Evolutionary conservation across 2,797 vertebrate genomes (phyloP).

Genomic region (Naso thynnoides): DNA sequence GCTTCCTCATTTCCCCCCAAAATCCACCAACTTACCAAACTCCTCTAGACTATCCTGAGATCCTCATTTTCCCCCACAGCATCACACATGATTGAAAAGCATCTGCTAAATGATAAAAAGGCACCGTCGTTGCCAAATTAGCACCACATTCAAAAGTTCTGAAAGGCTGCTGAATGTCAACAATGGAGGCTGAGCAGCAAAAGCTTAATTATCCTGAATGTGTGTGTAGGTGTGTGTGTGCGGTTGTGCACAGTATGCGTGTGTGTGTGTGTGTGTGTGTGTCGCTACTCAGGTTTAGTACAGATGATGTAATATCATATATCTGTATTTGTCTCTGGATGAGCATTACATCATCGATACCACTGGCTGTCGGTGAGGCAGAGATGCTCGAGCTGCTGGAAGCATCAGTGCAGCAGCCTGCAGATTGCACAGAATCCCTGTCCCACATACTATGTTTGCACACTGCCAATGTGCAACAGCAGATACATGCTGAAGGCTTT

Average conservation of each 20-base stretch:
- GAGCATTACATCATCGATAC: slow-evolving; percentile 81
- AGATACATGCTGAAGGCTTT: too few relatives aligned
- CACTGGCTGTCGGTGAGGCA: slow-evolving; percentile 53
- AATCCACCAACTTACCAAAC: slow-evolving; percentile 74
- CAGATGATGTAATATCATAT: slow-evolving; percentile 81
- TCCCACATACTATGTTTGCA: background rate
- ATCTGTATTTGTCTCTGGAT: slow-evolving; percentile 67
- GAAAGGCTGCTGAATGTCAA: slow-evolving; percentile 82
- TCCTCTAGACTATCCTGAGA: slow-evolving; percentile 76
- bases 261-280: slow-evolving; percentile 20
- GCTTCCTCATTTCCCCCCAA: slow-evolving; percentile 72
- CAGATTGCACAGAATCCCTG: slow-evolving; percentile 18
- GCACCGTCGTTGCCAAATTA: slow-evolving; percentile 80
- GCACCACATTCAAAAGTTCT: slow-evolving; percentile 82
- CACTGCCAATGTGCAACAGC: background rate
- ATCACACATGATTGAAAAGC: slow-evolving; percentile 76
- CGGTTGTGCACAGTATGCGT: slow-evolving; percentile 37
- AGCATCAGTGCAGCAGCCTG: slow-evolving; percentile 43
- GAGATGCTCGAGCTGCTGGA: slow-evolving; percentile 55
- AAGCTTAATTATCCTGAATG: slow-evolving; percentile 80
- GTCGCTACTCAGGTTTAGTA: slow-evolving; percentile 61
- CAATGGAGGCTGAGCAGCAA: slow-evolving; percentile 83
- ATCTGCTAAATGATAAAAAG: slow-evolving; percentile 82
- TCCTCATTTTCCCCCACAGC: slow-evolving; percentile 64
- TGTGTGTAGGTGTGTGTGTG: slow-evolving; percentile 53